A percentile compares a stretch with the other conserved stretches of the same genome.
These are phyloP conservation scores for Eupithecia inturbata DNA, from an alignment of 2,888 invertebrate species.

Conservation along the genomic window DNA sequence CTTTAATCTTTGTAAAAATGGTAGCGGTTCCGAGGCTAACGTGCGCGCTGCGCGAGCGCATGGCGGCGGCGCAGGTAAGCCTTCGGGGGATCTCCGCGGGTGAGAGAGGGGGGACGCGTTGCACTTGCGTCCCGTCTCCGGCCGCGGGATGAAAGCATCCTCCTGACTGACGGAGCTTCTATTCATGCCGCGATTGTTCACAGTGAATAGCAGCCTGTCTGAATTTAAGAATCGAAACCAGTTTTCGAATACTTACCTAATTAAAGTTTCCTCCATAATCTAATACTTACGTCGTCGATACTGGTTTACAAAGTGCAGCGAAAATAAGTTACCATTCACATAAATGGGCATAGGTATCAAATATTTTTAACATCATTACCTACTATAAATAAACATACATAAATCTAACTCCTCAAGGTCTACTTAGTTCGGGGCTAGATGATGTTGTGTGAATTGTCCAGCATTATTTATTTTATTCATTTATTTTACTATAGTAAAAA, in stretches of 20 bases:
- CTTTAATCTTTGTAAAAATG: slow-evolving; percentile 58
- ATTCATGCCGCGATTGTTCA: slow-evolving; percentile 1
- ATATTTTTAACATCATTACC: not conserved
- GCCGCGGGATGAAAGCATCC: slow-evolving; percentile 45
- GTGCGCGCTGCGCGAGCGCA: slow-evolving; percentile 45
- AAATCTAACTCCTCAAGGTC: too few relatives aligned
- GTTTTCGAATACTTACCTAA: not conserved
- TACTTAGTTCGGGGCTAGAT: too few relatives aligned
- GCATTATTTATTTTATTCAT: too few relatives aligned
- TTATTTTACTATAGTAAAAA: too few relatives aligned
- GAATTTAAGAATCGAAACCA: not conserved
- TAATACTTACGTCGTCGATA: not conserved
- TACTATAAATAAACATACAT: too few relatives aligned
- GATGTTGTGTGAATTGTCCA: too few relatives aligned
- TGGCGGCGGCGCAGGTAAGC: slow-evolving; percentile 66
- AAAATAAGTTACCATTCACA: not conserved
- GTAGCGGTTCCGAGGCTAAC: slow-evolving; percentile 72
- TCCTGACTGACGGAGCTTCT: slow-evolving; percentile 24
- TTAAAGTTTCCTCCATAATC: not conserved
- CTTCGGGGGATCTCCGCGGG: slow-evolving; percentile 53
- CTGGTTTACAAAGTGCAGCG: not conserved
- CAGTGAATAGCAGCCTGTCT: not conserved
- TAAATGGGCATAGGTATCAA: not conserved
- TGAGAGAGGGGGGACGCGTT: slow-evolving; percentile 52
- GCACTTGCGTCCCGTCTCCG: slow-evolving; percentile 60